Conservation (phyloP, 1,140 invertebrate species). For the Aphaenogaster ashmeadi region DNA sequence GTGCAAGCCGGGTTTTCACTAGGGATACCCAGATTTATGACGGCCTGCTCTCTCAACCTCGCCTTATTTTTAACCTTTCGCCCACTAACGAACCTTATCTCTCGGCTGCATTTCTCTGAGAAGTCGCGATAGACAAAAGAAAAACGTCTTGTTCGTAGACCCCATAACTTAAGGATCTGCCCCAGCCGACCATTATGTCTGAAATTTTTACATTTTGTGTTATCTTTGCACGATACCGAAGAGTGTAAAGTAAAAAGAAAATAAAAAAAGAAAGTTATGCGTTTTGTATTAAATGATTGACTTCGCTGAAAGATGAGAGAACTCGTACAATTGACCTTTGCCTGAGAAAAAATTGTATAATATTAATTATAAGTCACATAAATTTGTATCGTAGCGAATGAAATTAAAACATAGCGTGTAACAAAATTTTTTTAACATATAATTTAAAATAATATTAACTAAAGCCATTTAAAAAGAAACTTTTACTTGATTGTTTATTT, state of each 20-base stretch:
- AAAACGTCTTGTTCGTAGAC: slow-evolving; percentile 71
- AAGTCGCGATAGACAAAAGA: slow-evolving; percentile 76
- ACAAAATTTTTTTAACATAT: neutral
- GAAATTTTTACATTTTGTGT: slow-evolving; percentile 75
- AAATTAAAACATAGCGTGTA: neutral
- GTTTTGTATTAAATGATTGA: slow-evolving; percentile 33
- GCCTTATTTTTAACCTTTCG: slow-evolving; percentile 87
- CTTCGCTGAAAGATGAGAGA: neutral
- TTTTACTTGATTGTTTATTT: neutral
- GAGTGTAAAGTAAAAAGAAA: neutral
- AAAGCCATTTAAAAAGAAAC: neutral
- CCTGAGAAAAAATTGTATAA: neutral
- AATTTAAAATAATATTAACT: neutral
- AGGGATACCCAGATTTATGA: slow-evolving; percentile 78
- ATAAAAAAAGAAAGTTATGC: slow-evolving; percentile 9
- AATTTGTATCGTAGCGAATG: slow-evolving; percentile 39
- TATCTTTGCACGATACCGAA: slow-evolving; percentile 40
- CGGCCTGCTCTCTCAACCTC: slow-evolving; percentile 72
- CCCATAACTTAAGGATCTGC: slow-evolving; percentile 76
- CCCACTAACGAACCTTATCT: slow-evolving; percentile 86
- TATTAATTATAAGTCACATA: slow-evolving; percentile 54
- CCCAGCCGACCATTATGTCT: slow-evolving; percentile 68
- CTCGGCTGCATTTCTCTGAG: slow-evolving; percentile 80
- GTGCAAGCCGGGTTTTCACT: slow-evolving; percentile 76
- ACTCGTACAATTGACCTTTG: neutral